Percentiles rank a stretch among this genome's conserved stretches.
Evolutionary conservation across 37 sponge, comb jelly and placozoan genomes (phyloP).

Genomic region (Agelas oroides): DNA sequence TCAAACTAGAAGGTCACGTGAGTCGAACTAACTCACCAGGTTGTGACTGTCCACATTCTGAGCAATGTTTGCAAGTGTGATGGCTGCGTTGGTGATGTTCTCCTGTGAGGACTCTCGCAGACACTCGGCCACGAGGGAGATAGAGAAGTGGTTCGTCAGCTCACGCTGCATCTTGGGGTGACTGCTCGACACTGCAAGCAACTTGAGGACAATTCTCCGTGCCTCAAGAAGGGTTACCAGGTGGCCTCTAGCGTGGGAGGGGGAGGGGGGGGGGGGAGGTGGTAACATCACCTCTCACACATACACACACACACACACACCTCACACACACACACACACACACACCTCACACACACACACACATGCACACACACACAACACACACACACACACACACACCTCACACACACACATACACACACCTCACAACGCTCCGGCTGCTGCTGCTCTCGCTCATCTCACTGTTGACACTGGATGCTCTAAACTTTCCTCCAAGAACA

Average conservation of each 20-base stretch:
- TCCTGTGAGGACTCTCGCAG: constrained; percentile 52
- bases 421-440: constrained; percentile 23
- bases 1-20: too few species aligned
- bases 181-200: constrained; percentile 68
- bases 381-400: neutral
- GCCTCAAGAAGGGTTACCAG: constrained; percentile 56
- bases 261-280: neutral
- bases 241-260: constrained; percentile 55
- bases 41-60: constrained; percentile 54
- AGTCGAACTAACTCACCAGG: constrained; percentile 62
- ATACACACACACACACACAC: too few species aligned
- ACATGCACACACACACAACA: too few species aligned
- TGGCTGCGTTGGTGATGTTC: constrained; percentile 67
- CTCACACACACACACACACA: too few species aligned
- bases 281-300: neutral
- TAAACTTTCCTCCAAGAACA: neutral
- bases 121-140: constrained; percentile 44
- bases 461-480: constrained; percentile 28
- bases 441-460: constrained; percentile 37
- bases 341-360: too few species aligned
- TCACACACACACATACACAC: neutral
- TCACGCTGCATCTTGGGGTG: constrained; percentile 66
- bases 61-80: constrained; percentile 81
- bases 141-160: constrained; percentile 32
- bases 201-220: constrained; percentile 72